phyloP scores from a whole-genome alignment of 2,113 vertebrate genomes.

The Tympanuchus pallidicinctus region DNA sequence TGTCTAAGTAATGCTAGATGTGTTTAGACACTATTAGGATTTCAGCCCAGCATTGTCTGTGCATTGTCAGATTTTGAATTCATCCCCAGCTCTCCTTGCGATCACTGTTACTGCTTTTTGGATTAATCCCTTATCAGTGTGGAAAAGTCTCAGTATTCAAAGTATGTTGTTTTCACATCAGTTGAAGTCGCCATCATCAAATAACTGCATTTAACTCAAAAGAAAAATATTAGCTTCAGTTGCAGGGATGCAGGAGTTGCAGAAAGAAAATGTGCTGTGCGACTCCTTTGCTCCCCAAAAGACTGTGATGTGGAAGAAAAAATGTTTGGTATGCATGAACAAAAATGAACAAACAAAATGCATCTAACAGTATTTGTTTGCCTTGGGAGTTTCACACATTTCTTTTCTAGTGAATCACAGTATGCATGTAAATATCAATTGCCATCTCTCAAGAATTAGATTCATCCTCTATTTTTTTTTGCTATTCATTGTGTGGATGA shows the following conservation, averaged over 20 bases:
- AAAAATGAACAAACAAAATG: background rate
- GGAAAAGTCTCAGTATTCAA: background rate
- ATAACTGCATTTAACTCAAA: background rate
- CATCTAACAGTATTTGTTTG: constrained; percentile 12
- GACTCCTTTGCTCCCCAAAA: background rate
- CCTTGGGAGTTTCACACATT: constrained; percentile 16
- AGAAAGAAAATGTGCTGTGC: background rate
- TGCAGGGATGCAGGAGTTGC: background rate
- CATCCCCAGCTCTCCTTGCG: background rate
- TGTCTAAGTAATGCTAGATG: background rate
- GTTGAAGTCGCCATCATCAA: background rate
- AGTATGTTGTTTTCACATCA: background rate
- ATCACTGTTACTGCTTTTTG: background rate
- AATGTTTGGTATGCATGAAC: background rate
- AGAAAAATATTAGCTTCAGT: background rate
- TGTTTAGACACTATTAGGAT: background rate
- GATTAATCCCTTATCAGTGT: background rate
- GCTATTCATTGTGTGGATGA: background rate
- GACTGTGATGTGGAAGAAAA: background rate
- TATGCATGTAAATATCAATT: constrained; percentile 23
- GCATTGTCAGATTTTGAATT: background rate
- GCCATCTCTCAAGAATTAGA: constrained; percentile 1
- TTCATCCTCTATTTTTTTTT: constrained; percentile 32
- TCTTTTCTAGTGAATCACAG: constrained; percentile 27
- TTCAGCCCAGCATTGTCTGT: background rate